A percentile compares a stretch with the other conserved stretches of the same genome.
These are phyloP conservation scores for Lipophrys pholis DNA, from an alignment of 2,113 vertebrate genomes.

Conservation along the genomic window DNA sequence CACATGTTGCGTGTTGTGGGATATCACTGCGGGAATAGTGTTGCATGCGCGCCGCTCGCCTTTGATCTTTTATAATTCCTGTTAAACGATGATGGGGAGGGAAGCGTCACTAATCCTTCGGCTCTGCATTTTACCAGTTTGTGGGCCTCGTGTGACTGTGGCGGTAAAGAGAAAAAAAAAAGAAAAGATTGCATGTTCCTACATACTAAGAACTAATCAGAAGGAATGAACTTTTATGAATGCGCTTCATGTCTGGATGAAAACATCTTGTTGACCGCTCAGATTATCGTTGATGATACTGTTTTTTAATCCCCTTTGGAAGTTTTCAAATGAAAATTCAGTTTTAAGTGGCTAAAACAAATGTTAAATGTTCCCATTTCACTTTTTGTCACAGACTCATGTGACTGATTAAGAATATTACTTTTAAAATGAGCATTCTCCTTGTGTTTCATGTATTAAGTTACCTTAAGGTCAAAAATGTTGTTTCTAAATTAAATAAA, in stretches of 20 bases:
- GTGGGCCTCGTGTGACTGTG: neutral
- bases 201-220: neutral
- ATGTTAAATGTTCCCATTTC: too few species aligned
- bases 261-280: too few species aligned
- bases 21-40: conserved; percentile 13
- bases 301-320: too few species aligned
- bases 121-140: conserved; percentile 33
- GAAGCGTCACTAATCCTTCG: conserved; percentile 43
- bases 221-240: neutral
- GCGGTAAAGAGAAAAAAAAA: neutral
- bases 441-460: too few species aligned
- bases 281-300: too few species aligned
- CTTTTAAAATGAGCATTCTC: too few species aligned
- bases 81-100: conserved; percentile 36
- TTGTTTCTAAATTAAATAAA: neutral
- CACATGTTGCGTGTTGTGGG: conserved; percentile 18
- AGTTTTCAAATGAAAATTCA: too few species aligned
- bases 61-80: conserved; percentile 48
- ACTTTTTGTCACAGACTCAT: too few species aligned
- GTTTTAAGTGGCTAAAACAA: too few species aligned
- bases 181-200: conserved; percentile 7
- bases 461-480: neutral
- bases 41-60: neutral
- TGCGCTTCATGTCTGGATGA: too few species aligned
- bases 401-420: too few species aligned